These are phyloP conservation scores for Oryzias curvinotus DNA, from an alignment of 2,113 vertebrate species.

Conservation along the genomic window DNA sequence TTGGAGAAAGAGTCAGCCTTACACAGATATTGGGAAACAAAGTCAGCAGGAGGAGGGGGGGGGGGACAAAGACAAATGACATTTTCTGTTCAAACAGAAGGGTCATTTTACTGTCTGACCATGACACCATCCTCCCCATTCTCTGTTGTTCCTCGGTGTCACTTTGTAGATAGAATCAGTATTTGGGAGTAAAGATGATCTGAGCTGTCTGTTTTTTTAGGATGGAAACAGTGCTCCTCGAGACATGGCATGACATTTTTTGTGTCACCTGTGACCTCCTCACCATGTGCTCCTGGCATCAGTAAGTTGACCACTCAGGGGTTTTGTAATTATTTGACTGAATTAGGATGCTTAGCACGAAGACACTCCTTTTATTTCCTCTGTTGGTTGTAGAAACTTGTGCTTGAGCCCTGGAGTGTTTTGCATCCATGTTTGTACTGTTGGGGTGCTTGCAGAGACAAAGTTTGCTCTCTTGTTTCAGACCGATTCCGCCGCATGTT, in stretches of 20 bases:
- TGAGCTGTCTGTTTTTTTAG: constrained; percentile 7
- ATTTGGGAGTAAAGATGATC: constrained; percentile 42
- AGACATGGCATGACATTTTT: constrained; percentile 21
- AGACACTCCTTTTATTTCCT: neutral
- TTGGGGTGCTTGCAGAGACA: constrained; percentile 42
- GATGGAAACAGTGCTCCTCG: constrained; percentile 10
- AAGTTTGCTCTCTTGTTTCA: constrained; percentile 84
- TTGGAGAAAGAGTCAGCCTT: constrained; percentile 25
- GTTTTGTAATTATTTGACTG: neutral
- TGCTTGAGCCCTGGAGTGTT: constrained; percentile 33
- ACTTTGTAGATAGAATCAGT: constrained; percentile 8
- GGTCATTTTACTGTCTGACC: constrained; percentile 20
- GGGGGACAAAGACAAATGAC: constrained; percentile 21
- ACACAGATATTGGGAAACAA: neutral
- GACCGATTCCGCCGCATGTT: constrained; percentile 91
- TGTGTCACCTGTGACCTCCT: constrained; percentile 38
- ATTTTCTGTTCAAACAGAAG: constrained; percentile 4
- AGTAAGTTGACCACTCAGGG: constrained; percentile 11
- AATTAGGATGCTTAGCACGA: neutral
- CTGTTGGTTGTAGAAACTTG: neutral
- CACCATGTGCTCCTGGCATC: constrained; percentile 55
- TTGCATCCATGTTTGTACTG: constrained; percentile 50
- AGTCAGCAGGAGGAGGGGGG: neutral
- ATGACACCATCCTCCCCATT: constrained; percentile 5
- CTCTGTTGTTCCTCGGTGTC: constrained; percentile 57